Evolutionary conservation across 2,797 vertebrate species (phyloP).

Genomic region (Crenuchus spilurus): DNA sequence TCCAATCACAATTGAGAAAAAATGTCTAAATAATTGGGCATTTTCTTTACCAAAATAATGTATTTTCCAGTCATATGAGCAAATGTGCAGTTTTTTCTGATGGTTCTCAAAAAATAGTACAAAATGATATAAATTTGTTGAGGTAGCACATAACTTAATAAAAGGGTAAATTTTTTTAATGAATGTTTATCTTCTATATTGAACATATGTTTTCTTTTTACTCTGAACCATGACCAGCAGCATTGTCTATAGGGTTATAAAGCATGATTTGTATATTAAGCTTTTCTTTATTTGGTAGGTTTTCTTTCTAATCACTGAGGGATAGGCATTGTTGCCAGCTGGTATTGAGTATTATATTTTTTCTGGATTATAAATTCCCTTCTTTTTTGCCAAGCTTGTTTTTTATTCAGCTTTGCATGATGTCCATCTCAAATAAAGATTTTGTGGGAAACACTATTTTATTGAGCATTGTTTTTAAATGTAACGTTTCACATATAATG

Average conservation of each 20-base stretch:
- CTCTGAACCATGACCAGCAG: too few relatives aligned
- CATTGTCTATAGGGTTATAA: background rate
- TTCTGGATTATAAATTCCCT: background rate
- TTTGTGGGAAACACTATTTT: conserved; percentile 58
- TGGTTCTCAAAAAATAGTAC: background rate
- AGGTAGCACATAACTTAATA: background rate
- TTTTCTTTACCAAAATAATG: conserved; percentile 9
- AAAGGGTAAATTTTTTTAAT: too few relatives aligned
- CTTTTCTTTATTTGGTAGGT: background rate
- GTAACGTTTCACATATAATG: too few relatives aligned
- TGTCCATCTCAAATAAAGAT: conserved; percentile 73
- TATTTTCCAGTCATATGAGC: background rate
- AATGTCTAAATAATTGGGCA: conserved; percentile 36
- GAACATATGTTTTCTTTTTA: background rate
- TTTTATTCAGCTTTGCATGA: conserved; percentile 66
- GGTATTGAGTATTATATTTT: background rate
- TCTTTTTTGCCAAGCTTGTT: conserved; percentile 25
- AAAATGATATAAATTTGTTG: background rate
- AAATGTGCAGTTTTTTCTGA: background rate
- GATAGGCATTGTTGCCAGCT: conserved; percentile 11
- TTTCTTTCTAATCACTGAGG: background rate
- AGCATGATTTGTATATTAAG: conserved; percentile 32
- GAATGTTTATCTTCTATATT: background rate
- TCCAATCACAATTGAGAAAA: conserved; percentile 21
- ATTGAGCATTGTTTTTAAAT: too few relatives aligned